Conservation (phyloP, 2,113 vertebrate species). For the Triplophysa dalaica region DNA sequence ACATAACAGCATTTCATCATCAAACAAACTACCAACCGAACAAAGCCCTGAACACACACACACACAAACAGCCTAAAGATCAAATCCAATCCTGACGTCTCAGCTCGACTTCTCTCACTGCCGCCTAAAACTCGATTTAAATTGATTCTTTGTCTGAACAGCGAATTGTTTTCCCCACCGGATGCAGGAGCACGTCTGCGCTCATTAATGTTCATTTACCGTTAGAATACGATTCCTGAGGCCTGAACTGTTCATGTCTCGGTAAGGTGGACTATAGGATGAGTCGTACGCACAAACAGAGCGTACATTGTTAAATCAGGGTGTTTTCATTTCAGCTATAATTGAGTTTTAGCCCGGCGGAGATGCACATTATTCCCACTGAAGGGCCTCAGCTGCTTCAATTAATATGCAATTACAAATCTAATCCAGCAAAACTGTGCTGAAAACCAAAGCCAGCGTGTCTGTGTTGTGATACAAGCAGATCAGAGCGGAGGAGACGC, state of each 20-base stretch:
- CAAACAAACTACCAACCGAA: neutral
- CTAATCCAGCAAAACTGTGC: slow-evolving; percentile 10
- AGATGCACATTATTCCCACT: neutral
- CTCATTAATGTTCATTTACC: slow-evolving; percentile 32
- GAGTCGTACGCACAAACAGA: too few species aligned
- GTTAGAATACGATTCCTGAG: neutral
- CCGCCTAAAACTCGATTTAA: slow-evolving; percentile 65
- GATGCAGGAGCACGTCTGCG: neutral
- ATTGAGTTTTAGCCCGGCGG: neutral
- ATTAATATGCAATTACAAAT: slow-evolving; percentile 23
- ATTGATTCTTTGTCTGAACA: slow-evolving; percentile 62
- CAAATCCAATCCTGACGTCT: too few species aligned
- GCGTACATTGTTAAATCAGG: neutral
- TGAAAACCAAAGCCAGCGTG: neutral
- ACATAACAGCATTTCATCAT: neutral
- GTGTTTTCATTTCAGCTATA: neutral
- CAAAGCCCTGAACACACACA: neutral
- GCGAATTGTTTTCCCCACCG: slow-evolving; percentile 20
- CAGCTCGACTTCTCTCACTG: too few species aligned
- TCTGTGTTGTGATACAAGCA: neutral
- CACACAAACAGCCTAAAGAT: neutral
- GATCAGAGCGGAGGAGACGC: too few species aligned
- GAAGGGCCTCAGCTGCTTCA: slow-evolving; percentile 2
- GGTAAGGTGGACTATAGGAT: too few species aligned
- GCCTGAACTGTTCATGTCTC: too few species aligned